Evolutionary conservation across 1,140 invertebrate species (phyloP), one percentile per base, ranked within the genome.

Genomic region (Heliothis subflexa): DNA sequence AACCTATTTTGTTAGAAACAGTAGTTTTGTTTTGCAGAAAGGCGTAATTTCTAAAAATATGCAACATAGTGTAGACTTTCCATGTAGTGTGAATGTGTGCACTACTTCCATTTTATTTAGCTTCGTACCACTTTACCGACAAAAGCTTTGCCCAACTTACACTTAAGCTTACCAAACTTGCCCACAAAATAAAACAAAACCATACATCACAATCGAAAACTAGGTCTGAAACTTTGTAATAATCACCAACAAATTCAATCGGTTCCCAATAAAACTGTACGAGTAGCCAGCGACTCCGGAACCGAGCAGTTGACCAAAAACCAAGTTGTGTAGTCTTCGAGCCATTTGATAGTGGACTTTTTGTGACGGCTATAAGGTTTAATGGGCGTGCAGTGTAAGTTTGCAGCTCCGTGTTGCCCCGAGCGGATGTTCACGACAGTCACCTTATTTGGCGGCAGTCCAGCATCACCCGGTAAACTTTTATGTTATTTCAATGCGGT

Each of bases 401-500:
- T 78, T 77, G 78, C 66, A 76, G 78, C 79, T 84, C 81, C 45
- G 45, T 75, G 59, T 75, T 64, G 73, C 73, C 81, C 80, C 70
- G 79, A 83, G 89, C 88, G 91, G 87, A 90, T 90, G 89, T 89
- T 86, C 88, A 84, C 90, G 87, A 88, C 93, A 92, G 91, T 90
- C 89, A 89, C 91, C 91, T 91, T 94, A 93, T 94, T 94, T 94
- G 93, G 93, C 93, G 83, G 88, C 82, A 85, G 85, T 92, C 93
- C 93, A 94, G 88, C 81, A 85, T 86, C 84, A 83, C 84, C 74
- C 81, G 86, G 85, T 84, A 86, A 93, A 93, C 88, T 94, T 94
- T 92, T 92, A 94, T 92, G 91, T 90, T 90, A 90, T 92, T 93
- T 91, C 93, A 91, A 93, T 93, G 90, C 90, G 88, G 90, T 91